Conservation (phyloP, 2,888 invertebrate genomes). For the Tinea pellionella region DNA sequence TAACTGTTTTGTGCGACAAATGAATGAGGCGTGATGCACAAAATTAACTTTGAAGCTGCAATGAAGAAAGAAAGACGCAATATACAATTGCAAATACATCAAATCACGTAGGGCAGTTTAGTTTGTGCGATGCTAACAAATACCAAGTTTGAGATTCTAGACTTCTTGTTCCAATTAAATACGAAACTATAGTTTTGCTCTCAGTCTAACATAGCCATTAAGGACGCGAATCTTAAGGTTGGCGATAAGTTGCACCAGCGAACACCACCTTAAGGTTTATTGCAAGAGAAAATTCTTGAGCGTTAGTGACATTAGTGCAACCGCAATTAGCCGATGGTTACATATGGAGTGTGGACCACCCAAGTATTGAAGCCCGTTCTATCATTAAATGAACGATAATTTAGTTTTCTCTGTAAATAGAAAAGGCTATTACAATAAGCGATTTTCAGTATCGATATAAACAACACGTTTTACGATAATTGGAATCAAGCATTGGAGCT, state of each 20-base stretch:
- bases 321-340: constrained; percentile 27
- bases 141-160: constrained; percentile 3
- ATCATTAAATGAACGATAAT: constrained; percentile 33
- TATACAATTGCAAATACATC: not conserved
- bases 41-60: too few species aligned
- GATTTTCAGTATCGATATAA: constrained; percentile 12
- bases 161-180: constrained; percentile 3
- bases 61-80: too few species aligned
- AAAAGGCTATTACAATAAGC: constrained; percentile 7
- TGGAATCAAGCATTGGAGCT: not conserved
- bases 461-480: constrained; percentile 1
- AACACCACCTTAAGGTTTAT: constrained; percentile 3
- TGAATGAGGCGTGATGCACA: too few species aligned
- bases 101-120: not conserved
- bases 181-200: constrained; percentile 1
- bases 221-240: not conserved
- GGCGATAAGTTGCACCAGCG: not conserved
- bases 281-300: constrained; percentile 8
- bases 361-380: constrained; percentile 20
- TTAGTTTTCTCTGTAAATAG: constrained; percentile 14
- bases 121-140: not conserved
- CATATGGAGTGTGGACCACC: constrained; percentile 27
- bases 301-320: constrained; percentile 29
- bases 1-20: too few species aligned
- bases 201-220: not conserved